Evolutionary conservation across 2,888 invertebrate genomes (phyloP).

Genomic region (Machimus rusticus): DNA sequence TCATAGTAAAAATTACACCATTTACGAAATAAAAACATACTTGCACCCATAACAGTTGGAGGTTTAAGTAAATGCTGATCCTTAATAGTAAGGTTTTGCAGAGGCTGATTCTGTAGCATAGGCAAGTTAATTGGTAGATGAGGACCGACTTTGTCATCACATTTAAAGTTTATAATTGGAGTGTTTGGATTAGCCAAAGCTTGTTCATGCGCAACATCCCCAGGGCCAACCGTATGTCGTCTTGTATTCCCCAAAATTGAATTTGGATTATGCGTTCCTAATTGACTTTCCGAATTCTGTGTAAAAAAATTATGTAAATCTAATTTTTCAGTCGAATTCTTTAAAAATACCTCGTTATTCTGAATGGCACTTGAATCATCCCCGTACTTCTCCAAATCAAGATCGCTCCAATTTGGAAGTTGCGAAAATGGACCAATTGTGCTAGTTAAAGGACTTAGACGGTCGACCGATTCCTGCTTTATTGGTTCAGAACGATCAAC

Average conservation of each 20-base stretch:
- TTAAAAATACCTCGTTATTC: constrained; percentile 54
- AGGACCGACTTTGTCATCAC: constrained; percentile 59
- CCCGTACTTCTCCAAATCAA: constrained; percentile 61
- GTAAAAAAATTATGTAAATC: not conserved
- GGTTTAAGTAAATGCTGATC: constrained; percentile 94
- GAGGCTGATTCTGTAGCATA: constrained; percentile 81
- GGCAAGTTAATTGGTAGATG: constrained; percentile 87
- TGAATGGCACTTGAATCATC: constrained; percentile 55
- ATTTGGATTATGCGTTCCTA: constrained; percentile 50
- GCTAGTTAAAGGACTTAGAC: constrained; percentile 61
- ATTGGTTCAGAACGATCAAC: constrained; percentile 66
- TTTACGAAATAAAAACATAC: constrained; percentile 62
- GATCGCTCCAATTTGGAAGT: constrained; percentile 58
- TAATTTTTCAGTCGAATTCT: constrained; percentile 16
- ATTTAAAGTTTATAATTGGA: constrained; percentile 61
- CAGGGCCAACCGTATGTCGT: constrained; percentile 92
- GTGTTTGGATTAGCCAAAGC: constrained; percentile 66
- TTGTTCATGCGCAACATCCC: constrained; percentile 86
- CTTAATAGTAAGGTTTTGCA: constrained; percentile 86
- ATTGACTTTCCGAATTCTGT: constrained; percentile 52
- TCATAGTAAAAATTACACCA: not conserved
- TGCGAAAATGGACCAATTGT: constrained; percentile 53
- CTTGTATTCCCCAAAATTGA: constrained; percentile 68
- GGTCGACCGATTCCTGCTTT: constrained; percentile 60
- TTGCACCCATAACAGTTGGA: constrained; percentile 87